Evolutionary conservation across 2,113 vertebrate genomes (phyloP), one percentile per base, ranked within the genome.

Genomic region (Psittacula cyanocephala): DNA sequence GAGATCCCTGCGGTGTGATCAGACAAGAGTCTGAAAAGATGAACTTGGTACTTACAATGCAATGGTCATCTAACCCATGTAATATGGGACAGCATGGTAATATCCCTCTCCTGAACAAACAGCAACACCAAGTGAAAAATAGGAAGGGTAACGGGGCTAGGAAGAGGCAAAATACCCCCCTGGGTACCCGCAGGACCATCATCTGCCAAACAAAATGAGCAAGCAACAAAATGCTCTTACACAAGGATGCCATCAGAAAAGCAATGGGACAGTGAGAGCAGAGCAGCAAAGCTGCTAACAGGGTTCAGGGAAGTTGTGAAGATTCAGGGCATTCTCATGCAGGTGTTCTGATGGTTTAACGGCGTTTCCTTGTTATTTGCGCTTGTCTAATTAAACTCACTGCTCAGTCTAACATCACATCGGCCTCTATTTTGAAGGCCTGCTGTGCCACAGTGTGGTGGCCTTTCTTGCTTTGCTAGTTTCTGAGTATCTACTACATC

Each of bases 191-290:
- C 22, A 74, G 25, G 37, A 82, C 50, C 57, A 63, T 35, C 41
- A 70, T 16, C 49, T 29, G 41, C 67, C 15, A 62, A 89, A 69
- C 24, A 55, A 92, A 95, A 77, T 2, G 1, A 81, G 3, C 12
- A 72, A n/a, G 17, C 1, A 2, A 60, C 49, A 49, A 64, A 55
- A 33, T 1, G 22, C 60, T 81, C 46, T 84, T 59, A 33, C 10
- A 52, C 13, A 31, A 62, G 19, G 22, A 77, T 23, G 31, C 50
- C 33, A 53, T 19, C 20, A 50, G 46, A 37, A 82, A 50, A 89
- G 33, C 35, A 72, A 60, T 0, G 2, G 27, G 63, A 53, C 1
- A 1, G 65, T 2, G 15, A 88, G n/a, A 71, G 23, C 7, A 0
- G 33, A 87, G 53, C 81, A 80, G 17, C 0, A 0, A 24, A 35